phyloP scores from a whole-genome alignment of 2,888 invertebrate genomes.

The Pheosia tremula region DNA sequence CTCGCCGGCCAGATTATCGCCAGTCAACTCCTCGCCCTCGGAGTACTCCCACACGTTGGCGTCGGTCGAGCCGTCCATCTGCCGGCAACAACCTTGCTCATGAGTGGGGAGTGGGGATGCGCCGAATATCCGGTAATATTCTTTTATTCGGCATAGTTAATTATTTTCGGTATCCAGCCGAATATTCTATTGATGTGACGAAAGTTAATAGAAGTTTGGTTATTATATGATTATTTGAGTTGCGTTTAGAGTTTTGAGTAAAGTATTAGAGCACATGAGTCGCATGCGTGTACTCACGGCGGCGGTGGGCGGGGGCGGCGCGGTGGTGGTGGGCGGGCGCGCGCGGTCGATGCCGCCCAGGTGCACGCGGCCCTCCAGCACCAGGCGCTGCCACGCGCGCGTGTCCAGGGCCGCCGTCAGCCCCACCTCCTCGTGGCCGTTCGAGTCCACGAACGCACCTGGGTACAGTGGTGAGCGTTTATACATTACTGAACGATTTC shows the following conservation, averaged over 20 bases:
- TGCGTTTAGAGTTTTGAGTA: too few relatives aligned
- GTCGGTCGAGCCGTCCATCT: slow-evolving; percentile 68
- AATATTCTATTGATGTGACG: too few relatives aligned
- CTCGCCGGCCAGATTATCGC: slow-evolving; percentile 71
- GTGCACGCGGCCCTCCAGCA: slow-evolving; percentile 69
- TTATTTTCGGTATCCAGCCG: too few relatives aligned
- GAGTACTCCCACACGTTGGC: slow-evolving; percentile 61
- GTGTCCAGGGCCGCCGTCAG: slow-evolving; percentile 77
- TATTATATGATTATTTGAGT: too few relatives aligned
- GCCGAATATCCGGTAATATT: not conserved
- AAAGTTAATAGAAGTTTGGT: too few relatives aligned
- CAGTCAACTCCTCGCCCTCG: slow-evolving; percentile 65
- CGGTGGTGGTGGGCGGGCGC: slow-evolving; percentile 15
- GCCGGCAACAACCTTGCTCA: slow-evolving; percentile 3
- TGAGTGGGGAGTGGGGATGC: slow-evolving; percentile 4
- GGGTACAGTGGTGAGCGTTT: slow-evolving; percentile 13
- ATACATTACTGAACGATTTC: too few relatives aligned
- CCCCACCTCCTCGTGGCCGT: slow-evolving; percentile 79
- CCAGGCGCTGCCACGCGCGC: slow-evolving; percentile 76
- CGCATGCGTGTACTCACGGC: slow-evolving; percentile 10
- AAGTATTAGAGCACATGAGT: not conserved
- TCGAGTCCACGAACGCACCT: slow-evolving; percentile 70
- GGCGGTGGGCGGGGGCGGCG: slow-evolving; percentile 31
- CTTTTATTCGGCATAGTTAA: too few relatives aligned
- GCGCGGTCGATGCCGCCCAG: slow-evolving; percentile 63